A percentile compares a stretch with the other conserved stretches of the same genome.
phyloP scores from a whole-genome alignment of 1,140 invertebrate genomes.

The Cryptotermes secundus region DNA sequence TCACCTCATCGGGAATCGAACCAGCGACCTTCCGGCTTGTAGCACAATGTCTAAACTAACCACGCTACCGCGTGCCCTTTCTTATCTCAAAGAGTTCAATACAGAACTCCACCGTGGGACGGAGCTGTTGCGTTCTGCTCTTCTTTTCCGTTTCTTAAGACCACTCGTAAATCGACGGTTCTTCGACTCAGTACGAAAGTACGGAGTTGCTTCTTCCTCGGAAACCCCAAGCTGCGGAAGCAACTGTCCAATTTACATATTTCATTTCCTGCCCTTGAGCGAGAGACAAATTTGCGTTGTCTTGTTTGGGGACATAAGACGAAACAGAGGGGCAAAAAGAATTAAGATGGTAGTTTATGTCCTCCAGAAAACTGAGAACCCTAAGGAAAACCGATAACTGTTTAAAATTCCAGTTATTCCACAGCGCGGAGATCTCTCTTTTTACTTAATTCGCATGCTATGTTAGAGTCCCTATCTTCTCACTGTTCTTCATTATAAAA shows the following conservation, averaged over 20 bases:
- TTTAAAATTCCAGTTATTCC: conserved; percentile 17
- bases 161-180: too few relatives aligned
- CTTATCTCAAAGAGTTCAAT: too few relatives aligned
- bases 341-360: conserved; percentile 4
- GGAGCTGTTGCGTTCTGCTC: not conserved
- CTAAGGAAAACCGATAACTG: not conserved
- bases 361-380: not conserved
- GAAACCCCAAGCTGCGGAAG: not conserved
- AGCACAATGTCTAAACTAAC: too few relatives aligned
- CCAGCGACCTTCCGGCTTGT: too few relatives aligned
- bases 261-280: not conserved
- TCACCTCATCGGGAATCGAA: too few relatives aligned
- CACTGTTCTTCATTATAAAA: not conserved
- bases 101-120: not conserved
- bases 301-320: not conserved
- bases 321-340: not conserved
- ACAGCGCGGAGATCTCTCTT: not conserved
- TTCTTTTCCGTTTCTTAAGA: not conserved
- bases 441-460: not conserved
- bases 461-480: not conserved
- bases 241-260: not conserved
- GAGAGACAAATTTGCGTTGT: not conserved
- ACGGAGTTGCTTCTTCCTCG: not conserved
- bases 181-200: not conserved
- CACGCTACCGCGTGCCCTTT: too few relatives aligned